These are phyloP conservation scores for Trematomus bernacchii DNA, from an alignment of 2,797 vertebrate species.

Conservation along the genomic window DNA sequence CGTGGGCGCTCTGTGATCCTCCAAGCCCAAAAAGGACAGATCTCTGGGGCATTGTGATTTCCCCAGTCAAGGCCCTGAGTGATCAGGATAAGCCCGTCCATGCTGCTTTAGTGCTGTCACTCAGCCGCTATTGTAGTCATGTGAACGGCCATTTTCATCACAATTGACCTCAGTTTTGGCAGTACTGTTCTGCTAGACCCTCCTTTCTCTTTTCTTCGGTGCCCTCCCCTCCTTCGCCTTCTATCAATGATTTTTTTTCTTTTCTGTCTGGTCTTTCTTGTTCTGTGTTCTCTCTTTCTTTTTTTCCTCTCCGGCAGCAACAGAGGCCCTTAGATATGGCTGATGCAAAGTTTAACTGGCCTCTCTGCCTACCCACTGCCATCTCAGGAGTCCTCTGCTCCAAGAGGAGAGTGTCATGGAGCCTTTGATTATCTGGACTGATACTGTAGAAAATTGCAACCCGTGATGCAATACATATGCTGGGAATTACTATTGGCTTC, in stretches of 20 bases:
- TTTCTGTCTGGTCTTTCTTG: slow-evolving; percentile 59
- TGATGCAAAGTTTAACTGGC: slow-evolving; percentile 38
- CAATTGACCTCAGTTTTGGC: slow-evolving; percentile 83
- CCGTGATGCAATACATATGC: slow-evolving; percentile 51
- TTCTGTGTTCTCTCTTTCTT: slow-evolving; percentile 29
- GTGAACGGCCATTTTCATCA: slow-evolving; percentile 84
- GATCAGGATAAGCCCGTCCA: slow-evolving; percentile 81
- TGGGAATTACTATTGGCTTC: slow-evolving; percentile 42
- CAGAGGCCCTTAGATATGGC: slow-evolving; percentile 44
- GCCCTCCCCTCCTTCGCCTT: slow-evolving; percentile 61
- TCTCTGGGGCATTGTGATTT: slow-evolving; percentile 80
- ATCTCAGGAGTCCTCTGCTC: slow-evolving; percentile 31
- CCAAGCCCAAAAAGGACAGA: slow-evolving; percentile 78
- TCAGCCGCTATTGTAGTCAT: slow-evolving; percentile 80
- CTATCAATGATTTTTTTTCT: slow-evolving; percentile 60
- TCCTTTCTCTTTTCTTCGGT: slow-evolving; percentile 66
- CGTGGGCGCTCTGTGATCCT: slow-evolving; percentile 79
- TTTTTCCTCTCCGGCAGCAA: slow-evolving; percentile 33
- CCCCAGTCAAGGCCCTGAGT: slow-evolving; percentile 80
- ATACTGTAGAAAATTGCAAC: slow-evolving; percentile 56
- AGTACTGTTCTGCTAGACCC: slow-evolving; percentile 73
- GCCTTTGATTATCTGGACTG: slow-evolving; percentile 62
- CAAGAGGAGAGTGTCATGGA: slow-evolving; percentile 22
- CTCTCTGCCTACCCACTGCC: slow-evolving; percentile 13
- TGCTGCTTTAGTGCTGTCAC: slow-evolving; percentile 80